A percentile compares a stretch with the other conserved stretches of the same genome.
Evolutionary conservation across 2,113 vertebrate genomes (phyloP).

Genomic region (Drymodes brunneopygia): DNA sequence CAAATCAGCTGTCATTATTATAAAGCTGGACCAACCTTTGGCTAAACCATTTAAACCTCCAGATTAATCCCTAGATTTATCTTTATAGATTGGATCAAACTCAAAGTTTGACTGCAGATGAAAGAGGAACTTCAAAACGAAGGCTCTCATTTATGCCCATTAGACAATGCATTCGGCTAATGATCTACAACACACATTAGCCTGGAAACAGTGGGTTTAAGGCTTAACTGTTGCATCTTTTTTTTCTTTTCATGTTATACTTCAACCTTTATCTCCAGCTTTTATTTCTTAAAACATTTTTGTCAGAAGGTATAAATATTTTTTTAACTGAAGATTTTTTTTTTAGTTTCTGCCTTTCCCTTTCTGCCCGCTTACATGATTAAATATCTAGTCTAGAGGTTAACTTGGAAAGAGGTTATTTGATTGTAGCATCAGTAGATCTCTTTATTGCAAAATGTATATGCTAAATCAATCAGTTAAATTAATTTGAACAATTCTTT

Average conservation of each 20-base stretch:
- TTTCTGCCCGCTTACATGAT: not conserved
- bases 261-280: not conserved
- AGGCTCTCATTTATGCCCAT: constrained; percentile 26
- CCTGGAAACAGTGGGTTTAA: not conserved
- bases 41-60: constrained; percentile 58
- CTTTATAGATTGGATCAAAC: constrained; percentile 50
- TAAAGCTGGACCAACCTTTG: constrained; percentile 48
- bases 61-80: constrained; percentile 56
- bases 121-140: constrained; percentile 49
- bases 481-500: not conserved
- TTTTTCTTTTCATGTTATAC: not conserved
- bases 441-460: not conserved
- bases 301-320: not conserved
- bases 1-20: constrained; percentile 44
- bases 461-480: not conserved
- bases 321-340: not conserved
- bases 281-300: not conserved
- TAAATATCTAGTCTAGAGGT: not conserved
- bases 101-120: constrained; percentile 49
- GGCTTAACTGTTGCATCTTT: not conserved
- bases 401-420: not conserved
- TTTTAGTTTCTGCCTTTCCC: not conserved
- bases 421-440: not conserved
- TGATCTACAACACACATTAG: constrained; percentile 27
- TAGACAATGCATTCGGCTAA: constrained; percentile 36